Evolutionary conservation across 2,888 invertebrate genomes (phyloP).

Genomic region (Anticlea derivata): DNA sequence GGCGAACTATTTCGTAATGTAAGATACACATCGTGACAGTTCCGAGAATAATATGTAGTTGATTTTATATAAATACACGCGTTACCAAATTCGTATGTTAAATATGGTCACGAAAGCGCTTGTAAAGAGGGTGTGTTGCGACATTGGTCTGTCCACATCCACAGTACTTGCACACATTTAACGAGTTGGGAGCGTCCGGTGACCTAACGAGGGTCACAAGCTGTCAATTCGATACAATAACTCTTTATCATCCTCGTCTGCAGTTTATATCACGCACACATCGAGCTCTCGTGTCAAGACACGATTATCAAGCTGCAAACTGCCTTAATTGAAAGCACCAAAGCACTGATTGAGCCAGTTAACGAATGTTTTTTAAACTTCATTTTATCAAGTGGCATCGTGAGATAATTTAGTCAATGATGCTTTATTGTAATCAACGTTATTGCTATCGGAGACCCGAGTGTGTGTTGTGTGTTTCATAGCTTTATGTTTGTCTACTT

Average conservation of each 20-base stretch:
- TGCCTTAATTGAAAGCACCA: constrained; percentile 26
- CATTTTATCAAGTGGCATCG: constrained; percentile 26
- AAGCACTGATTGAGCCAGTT: constrained; percentile 29
- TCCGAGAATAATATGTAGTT: constrained; percentile 36
- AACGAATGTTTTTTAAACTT: constrained; percentile 24
- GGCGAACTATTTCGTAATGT: constrained; percentile 22
- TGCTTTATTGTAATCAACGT: constrained; percentile 41
- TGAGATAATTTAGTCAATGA: constrained; percentile 38
- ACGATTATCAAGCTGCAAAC: constrained; percentile 28
- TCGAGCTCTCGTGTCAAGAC: constrained; percentile 34
- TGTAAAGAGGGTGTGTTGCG: constrained; percentile 40
- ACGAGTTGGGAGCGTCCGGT: constrained; percentile 55
- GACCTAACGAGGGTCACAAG: constrained; percentile 54
- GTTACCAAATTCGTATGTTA: constrained; percentile 37
- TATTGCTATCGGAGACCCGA: constrained; percentile 48
- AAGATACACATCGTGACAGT: constrained; percentile 30
- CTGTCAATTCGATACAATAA: constrained; percentile 52
- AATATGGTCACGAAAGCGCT: constrained; percentile 37
- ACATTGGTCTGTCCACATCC: constrained; percentile 42
- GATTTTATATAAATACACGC: constrained; percentile 37
- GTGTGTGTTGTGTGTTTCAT: constrained; percentile 47
- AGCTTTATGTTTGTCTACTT: constrained; percentile 60
- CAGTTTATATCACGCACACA: constrained; percentile 40
- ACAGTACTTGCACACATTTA: constrained; percentile 45
- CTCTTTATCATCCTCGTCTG: constrained; percentile 43